phyloP scores from a whole-genome alignment of 2,888 invertebrate species.

The Drosophila ezoana region DNA sequence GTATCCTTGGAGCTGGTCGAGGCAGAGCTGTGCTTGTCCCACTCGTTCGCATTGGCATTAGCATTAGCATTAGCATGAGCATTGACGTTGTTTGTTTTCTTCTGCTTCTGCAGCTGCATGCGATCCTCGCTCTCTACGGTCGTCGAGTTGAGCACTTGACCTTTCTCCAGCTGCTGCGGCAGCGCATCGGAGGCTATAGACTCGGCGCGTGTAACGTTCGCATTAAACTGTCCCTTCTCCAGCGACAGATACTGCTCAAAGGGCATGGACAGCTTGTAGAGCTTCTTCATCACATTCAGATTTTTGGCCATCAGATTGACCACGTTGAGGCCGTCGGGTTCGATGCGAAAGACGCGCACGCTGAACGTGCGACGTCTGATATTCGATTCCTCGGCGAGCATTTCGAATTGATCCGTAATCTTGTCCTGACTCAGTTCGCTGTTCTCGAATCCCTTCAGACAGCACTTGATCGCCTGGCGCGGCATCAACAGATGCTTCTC shows the following conservation, averaged over 20 bases:
- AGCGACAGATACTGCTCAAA: slow-evolving; percentile 83
- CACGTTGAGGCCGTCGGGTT: slow-evolving; percentile 84
- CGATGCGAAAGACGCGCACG: slow-evolving; percentile 84
- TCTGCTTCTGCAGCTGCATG: slow-evolving; percentile 52
- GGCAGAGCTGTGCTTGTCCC: slow-evolving; percentile 82
- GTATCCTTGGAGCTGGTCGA: slow-evolving; percentile 80
- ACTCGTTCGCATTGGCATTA: slow-evolving; percentile 59
- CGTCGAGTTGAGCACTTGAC: slow-evolving; percentile 72
- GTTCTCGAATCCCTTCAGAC: slow-evolving; percentile 88
- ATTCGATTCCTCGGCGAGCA: slow-evolving; percentile 87
- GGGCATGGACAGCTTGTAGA: slow-evolving; percentile 85
- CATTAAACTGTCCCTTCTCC: slow-evolving; percentile 83
- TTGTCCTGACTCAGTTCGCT: slow-evolving; percentile 77
- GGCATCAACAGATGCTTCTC: slow-evolving; percentile 88
- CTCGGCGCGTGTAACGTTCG: slow-evolving; percentile 46
- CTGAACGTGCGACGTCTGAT: slow-evolving; percentile 82
- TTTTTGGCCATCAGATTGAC: slow-evolving; percentile 84
- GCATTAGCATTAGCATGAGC: slow-evolving; percentile 29
- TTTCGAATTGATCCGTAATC: slow-evolving; percentile 87
- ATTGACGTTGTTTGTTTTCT: slow-evolving; percentile 21
- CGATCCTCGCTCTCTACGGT: slow-evolving; percentile 74
- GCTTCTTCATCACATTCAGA: slow-evolving; percentile 86
- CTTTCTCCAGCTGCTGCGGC: slow-evolving; percentile 41
- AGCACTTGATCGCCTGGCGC: slow-evolving; percentile 92
- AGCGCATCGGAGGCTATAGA: slow-evolving; percentile 45